Evolutionary conservation across 2,113 vertebrate genomes (phyloP), one percentile per base, ranked within the genome.

Genomic region (Geococcyx californianus): DNA sequence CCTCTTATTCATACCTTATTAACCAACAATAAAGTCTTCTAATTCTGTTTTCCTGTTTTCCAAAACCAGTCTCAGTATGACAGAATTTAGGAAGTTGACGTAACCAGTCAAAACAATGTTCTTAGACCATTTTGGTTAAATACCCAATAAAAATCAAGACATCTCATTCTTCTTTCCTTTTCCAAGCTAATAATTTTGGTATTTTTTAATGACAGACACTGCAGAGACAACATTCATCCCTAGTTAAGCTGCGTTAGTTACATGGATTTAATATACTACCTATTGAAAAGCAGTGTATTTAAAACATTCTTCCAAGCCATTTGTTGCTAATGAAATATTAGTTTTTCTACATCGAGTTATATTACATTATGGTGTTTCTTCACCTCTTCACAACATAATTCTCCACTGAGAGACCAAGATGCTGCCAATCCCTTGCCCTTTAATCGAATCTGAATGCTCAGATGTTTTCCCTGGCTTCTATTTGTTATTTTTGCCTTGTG

Each of bases 261-360:
- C n/a, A 80, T 49, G 62, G 66, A 66, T 82, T 87, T 90, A 89
- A 89, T 79, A 89, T 55, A 90, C 26, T 85, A 93, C 34, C n/a
- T 75, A 44, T 68, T 89, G 58, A 58, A 82, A 87, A 87, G 38
- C 26, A 72, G 44, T 51, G 44, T 87, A 76, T 88, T 86, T 84
- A 74, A 93, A 97, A 90, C 38, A 58, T 64, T 90, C 73, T 96
- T 94, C 87, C 79, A 90, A 80, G 72, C 44, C 59, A 80, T 72
- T 88, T 55, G 17, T 58, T 90, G 45, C 52, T 95, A 95, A 95
- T 93, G 82, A 91, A 96, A 75, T 86, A 96, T 54, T 79, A 84
- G 58, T 40, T 87, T 51, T 84, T 73, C 44, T 38, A 64, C 51
- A 78, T 83, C 74, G 91, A 64, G 51, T 84, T 76, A 56, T 77